phyloP scores from a whole-genome alignment of 2,888 invertebrate genomes.

The Branchinecta sandiegonensis region DNA sequence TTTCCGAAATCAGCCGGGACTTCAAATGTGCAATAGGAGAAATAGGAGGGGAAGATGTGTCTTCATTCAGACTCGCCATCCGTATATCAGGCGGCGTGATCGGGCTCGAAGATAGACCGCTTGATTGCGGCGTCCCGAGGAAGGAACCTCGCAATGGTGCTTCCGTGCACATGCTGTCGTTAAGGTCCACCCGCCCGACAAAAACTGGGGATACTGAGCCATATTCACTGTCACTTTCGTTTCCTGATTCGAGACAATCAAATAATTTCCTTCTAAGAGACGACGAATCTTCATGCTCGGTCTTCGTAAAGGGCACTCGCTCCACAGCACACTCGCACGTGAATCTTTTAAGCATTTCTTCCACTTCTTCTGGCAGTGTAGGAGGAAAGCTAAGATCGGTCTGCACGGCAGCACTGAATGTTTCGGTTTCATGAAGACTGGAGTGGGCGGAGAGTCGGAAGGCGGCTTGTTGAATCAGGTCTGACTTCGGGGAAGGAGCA shows the following conservation, averaged over 20 bases:
- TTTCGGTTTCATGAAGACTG: neutral
- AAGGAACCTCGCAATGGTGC: neutral
- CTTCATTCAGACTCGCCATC: slow-evolving; percentile 9
- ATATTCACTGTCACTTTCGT: neutral
- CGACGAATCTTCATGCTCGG: neutral
- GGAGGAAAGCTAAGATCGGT: neutral
- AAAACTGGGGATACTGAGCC: neutral
- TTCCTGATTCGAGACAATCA: neutral
- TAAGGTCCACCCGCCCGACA: neutral
- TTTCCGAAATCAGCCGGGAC: slow-evolving; percentile 2
- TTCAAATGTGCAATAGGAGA: slow-evolving; percentile 4
- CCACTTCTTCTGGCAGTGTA: slow-evolving; percentile 1
- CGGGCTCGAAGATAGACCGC: slow-evolving; percentile 6
- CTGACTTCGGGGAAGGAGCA: neutral
- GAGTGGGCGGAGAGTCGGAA: neutral
- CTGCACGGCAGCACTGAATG: neutral
- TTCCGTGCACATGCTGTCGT: neutral
- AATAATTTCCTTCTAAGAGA: slow-evolving; percentile 3
- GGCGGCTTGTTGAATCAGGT: neutral
- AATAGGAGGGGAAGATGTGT: neutral
- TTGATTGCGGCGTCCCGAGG: neutral
- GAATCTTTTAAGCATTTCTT: neutral
- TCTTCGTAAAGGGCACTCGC: neutral
- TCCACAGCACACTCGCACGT: neutral
- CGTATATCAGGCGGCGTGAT: slow-evolving; percentile 1